A percentile compares a stretch with the other conserved stretches of the same genome.
phyloP scores from a whole-genome alignment of 2,888 invertebrate species.

The Mantis religiosa region DNA sequence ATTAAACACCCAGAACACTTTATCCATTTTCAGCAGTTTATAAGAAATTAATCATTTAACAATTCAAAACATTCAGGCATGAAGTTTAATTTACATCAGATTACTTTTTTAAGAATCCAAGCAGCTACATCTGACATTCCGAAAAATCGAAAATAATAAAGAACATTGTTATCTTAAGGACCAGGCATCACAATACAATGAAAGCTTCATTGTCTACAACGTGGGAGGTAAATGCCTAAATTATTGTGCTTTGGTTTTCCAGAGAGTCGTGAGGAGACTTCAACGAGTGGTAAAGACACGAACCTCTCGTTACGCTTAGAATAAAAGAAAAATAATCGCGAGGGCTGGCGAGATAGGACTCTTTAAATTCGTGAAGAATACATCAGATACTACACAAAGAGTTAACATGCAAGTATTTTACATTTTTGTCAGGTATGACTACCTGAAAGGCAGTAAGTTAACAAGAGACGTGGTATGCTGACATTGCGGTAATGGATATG shows the following conservation, averaged over 20 bases:
- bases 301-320: neutral
- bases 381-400: neutral
- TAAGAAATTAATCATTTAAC: too few relatives aligned
- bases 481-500: neutral
- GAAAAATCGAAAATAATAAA: neutral
- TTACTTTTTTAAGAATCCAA: neutral
- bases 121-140: neutral
- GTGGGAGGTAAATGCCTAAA: neutral
- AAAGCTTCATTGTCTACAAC: neutral
- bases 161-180: neutral
- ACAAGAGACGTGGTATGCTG: neutral
- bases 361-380: neutral
- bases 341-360: too few relatives aligned
- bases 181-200: neutral
- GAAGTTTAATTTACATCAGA: neutral
- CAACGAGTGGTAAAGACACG: neutral
- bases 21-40: too few relatives aligned
- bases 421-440: neutral
- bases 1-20: too few relatives aligned
- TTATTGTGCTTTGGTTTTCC: neutral
- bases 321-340: neutral
- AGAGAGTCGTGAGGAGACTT: neutral
- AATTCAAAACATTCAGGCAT: too few relatives aligned
- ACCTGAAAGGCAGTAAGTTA: neutral
- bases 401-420: neutral